Percentiles rank a stretch among this genome's conserved stretches.
Conservation (phyloP, 1,140 invertebrate species). For the Galleria mellonella region DNA sequence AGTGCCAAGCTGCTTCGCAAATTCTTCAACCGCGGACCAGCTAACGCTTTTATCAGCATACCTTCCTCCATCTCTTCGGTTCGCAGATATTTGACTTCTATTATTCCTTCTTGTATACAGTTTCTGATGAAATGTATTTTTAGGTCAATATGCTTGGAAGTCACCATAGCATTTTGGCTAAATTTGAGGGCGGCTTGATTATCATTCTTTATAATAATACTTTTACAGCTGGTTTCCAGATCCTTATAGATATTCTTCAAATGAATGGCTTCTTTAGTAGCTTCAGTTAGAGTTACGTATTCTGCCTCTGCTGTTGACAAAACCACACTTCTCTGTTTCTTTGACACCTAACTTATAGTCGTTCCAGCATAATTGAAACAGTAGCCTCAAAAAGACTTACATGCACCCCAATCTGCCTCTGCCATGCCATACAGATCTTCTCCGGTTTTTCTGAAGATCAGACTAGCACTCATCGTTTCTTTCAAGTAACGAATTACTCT, state of each 20-base stretch:
- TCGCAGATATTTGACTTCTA: neutral
- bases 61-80: constrained; percentile 4
- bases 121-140: constrained; percentile 4
- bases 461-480: no score
- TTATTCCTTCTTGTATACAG: neutral
- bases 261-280: no score
- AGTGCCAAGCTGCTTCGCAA: neutral
- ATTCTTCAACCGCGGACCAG: neutral
- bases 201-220: neutral
- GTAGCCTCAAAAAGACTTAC: no score
- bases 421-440: no score
- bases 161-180: constrained; percentile 3
- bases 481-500: no score
- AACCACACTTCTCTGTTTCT: no score
- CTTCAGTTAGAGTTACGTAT: no score
- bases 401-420: no score
- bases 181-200: constrained; percentile 6
- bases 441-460: no score
- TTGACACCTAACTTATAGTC: no score
- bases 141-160: constrained; percentile 4
- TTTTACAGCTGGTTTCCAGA: neutral
- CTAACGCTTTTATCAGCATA: neutral
- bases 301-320: no score
- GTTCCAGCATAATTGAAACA: no score
- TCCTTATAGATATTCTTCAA: constrained; percentile 1